Base-by-base conservation (phyloP, 2,113 vertebrate species). In the Hippocampus abdominalis region DNA sequence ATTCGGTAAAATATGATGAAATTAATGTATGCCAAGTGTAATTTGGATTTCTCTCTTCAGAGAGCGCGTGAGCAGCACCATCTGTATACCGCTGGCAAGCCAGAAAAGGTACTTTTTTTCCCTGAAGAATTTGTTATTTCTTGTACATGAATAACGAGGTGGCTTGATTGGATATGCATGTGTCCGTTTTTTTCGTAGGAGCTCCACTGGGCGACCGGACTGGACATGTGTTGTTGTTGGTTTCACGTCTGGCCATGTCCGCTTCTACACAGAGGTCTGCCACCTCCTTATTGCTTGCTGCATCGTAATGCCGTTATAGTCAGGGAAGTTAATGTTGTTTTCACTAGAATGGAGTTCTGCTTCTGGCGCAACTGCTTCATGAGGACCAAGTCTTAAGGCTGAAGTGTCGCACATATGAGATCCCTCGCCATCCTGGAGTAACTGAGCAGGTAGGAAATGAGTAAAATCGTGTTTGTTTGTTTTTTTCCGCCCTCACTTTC, bases 181-280 rank as follows among this genome's bases (percentile, higher is more conserved):
- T 65, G n/a, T 71, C 36, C 68, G 8, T 87, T 65, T 81, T 32
- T 81, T 71, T 81, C n/a, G 72, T 81, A 99, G 97, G 91, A 99
- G 96, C 73, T 99, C 97, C 59, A 99, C 97, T 0, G 97, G 97
- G 1, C 93, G 95, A 10, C 97, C 97, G 10, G 97, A 99, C 84
- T 99, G 97, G 97, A 99, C 97, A 8, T 99, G 97, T 85, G 94
- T 98, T 13, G 96, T 97, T 1, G 92, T 98, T 72, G 97, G 97
- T 65, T 99, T 99, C 84, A 96, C 93, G 1, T 96, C 97, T 0
- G 97, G 97, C 66, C 94, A 96, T 0, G 95, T 99, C 4, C 95
- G 96, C 29, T 99, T 99, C 89, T 99, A 99, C 84, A 99, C 97
- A 0, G 97, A 99, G 95, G 97, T n/a, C 48, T 8, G 1, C 49